These are phyloP conservation scores for Hystrix brachyura DNA, from an alignment of 2,113 vertebrate genomes.

Conservation along the genomic window DNA sequence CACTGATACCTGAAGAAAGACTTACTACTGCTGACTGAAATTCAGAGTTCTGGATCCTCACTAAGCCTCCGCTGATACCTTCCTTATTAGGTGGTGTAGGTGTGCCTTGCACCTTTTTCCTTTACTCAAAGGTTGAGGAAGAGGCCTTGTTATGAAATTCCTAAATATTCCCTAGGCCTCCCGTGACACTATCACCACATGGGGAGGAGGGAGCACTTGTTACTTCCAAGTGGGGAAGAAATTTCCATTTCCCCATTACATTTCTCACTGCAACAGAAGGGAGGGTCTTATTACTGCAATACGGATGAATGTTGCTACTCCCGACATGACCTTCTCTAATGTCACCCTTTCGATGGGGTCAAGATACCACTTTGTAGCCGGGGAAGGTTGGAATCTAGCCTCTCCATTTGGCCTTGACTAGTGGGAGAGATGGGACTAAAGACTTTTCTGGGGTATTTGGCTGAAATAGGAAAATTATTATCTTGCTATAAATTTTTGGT, in stretches of 20 bases:
- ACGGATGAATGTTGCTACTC: background rate
- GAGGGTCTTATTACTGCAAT: background rate
- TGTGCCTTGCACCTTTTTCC: background rate
- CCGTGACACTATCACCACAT: background rate
- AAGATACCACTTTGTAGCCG: background rate
- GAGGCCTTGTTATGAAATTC: background rate
- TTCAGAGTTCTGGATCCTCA: background rate
- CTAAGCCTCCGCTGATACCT: background rate
- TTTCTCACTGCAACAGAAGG: background rate
- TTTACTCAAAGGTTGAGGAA: background rate
- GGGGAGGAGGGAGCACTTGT: background rate
- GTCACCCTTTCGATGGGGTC: too few relatives aligned
- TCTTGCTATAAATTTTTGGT: background rate
- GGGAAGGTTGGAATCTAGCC: background rate
- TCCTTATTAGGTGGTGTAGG: rapidly evolving
- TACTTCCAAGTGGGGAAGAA: background rate
- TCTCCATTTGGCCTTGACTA: background rate
- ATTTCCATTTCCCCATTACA: background rate
- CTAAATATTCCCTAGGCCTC: background rate
- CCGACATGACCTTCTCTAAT: background rate
- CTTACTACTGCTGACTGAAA: background rate
- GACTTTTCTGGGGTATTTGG: background rate
- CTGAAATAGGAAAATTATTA: background rate
- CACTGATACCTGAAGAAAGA: background rate
- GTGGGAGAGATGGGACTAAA: rapidly evolving